Evolutionary conservation across 2,888 invertebrate genomes (phyloP).

Genomic region (Anorthoa munda): DNA sequence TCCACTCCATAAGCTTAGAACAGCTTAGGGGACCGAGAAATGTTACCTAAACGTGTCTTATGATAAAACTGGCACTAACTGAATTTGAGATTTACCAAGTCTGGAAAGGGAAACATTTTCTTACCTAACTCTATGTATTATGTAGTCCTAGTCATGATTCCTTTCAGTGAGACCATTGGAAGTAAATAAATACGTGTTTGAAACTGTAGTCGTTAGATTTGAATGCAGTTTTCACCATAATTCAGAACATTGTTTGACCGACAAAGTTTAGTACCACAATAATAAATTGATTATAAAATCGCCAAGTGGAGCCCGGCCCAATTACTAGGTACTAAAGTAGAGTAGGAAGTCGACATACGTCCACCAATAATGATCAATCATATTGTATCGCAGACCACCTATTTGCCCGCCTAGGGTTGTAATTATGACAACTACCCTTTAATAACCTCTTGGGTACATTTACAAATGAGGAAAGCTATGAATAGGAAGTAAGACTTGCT

Average conservation of each 20-base stretch:
- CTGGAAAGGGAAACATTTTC: not conserved
- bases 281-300: not conserved
- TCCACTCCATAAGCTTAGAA: constrained; percentile 41
- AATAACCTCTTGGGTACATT: not conserved
- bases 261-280: not conserved
- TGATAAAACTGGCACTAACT: constrained; percentile 23
- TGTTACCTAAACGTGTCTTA: constrained; percentile 34
- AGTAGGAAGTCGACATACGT: not conserved
- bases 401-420: not conserved
- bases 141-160: too few relatives aligned
- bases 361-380: not conserved
- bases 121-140: too few relatives aligned
- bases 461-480: not conserved
- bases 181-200: too few relatives aligned
- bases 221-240: too few relatives aligned
- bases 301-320: not conserved
- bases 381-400: not conserved
- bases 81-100: constrained; percentile 10
- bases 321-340: not conserved
- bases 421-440: not conserved
- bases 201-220: too few relatives aligned
- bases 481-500: not conserved
- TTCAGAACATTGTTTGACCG: not conserved
- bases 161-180: not conserved
- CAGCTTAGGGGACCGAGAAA: constrained; percentile 30